These are phyloP conservation scores for Stenichneumon culpator DNA, from an alignment of 2,888 invertebrate species.

Conservation along the genomic window DNA sequence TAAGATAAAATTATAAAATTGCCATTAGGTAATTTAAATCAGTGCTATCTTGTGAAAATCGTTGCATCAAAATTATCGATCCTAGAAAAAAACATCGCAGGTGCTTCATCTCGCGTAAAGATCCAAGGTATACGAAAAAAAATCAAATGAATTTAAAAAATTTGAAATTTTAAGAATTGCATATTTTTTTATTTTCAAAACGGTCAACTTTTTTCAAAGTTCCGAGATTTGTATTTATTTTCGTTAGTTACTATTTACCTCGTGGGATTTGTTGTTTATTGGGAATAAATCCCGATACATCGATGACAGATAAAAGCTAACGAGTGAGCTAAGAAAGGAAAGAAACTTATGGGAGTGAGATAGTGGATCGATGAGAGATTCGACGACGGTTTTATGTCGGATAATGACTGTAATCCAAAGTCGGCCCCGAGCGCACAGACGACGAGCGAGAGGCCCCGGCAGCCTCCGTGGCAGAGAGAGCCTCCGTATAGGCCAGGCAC, in stretches of 20 bases:
- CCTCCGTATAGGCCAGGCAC: conserved; percentile 45
- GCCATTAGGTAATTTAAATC: not conserved
- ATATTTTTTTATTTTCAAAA: not conserved
- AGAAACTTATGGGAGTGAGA: conserved; percentile 39
- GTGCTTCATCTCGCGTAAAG: too few relatives aligned
- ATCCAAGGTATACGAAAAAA: too few relatives aligned
- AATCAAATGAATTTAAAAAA: not conserved
- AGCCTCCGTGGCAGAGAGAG: conserved; percentile 21
- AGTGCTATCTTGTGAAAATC: not conserved
- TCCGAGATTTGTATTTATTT: not conserved
- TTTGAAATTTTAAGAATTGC: not conserved
- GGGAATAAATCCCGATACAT: not conserved
- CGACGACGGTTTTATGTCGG: conserved; percentile 71
- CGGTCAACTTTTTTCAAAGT: not conserved
- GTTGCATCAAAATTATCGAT: too few relatives aligned
- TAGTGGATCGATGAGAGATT: conserved; percentile 64
- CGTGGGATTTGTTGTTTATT: conserved; percentile 8
- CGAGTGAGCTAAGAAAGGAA: conserved; percentile 16
- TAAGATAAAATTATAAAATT: not conserved
- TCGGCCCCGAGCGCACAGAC: conserved; percentile 54
- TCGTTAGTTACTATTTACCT: not conserved
- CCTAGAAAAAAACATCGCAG: too few relatives aligned
- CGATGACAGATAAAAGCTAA: conserved; percentile 13
- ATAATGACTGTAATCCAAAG: conserved; percentile 70
- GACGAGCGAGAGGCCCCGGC: conserved; percentile 26